Evolutionary conservation across 2,888 invertebrate species (phyloP).

Genomic region (Pseudoips prasinana): DNA sequence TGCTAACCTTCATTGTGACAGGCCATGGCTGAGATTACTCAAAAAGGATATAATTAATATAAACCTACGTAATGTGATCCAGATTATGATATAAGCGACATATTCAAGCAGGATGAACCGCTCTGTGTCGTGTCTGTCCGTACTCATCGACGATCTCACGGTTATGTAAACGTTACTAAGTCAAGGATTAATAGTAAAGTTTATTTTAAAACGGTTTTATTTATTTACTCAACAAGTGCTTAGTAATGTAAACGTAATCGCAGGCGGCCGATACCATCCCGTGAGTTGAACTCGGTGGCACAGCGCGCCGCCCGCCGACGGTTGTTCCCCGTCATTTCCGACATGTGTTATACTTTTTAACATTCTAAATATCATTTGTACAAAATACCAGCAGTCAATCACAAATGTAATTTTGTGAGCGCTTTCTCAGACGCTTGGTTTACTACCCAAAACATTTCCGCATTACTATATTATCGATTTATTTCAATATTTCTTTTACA

Average conservation of each 20-base stretch:
- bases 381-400: slow-evolving; percentile 29
- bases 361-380: slow-evolving; percentile 38
- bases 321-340: slow-evolving; percentile 44
- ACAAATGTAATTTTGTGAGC: slow-evolving; percentile 24
- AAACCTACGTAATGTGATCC: too few species aligned
- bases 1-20: too few species aligned
- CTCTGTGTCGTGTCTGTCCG: slow-evolving; percentile 24
- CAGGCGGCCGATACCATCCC: slow-evolving; percentile 47
- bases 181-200: slow-evolving; percentile 70
- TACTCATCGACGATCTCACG: slow-evolving; percentile 50
- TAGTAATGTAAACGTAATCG: slow-evolving; percentile 71
- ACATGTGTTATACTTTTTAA: slow-evolving; percentile 48
- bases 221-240: slow-evolving; percentile 79
- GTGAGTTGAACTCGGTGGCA: slow-evolving; percentile 49
- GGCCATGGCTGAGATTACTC: too few species aligned
- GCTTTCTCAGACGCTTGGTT: slow-evolving; percentile 3
- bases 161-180: slow-evolving; percentile 67
- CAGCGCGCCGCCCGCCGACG: slow-evolving; percentile 30
- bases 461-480: too few species aligned
- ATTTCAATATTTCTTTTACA: too few species aligned
- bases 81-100: slow-evolving; percentile 8
- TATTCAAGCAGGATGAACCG: slow-evolving; percentile 2
- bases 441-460: neutral
- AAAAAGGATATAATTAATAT: too few species aligned
- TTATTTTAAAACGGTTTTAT: slow-evolving; percentile 74